Evolutionary conservation across 1,140 invertebrate genomes (phyloP), one percentile per base, ranked within the genome.

Genomic region (Diprion similis): DNA sequence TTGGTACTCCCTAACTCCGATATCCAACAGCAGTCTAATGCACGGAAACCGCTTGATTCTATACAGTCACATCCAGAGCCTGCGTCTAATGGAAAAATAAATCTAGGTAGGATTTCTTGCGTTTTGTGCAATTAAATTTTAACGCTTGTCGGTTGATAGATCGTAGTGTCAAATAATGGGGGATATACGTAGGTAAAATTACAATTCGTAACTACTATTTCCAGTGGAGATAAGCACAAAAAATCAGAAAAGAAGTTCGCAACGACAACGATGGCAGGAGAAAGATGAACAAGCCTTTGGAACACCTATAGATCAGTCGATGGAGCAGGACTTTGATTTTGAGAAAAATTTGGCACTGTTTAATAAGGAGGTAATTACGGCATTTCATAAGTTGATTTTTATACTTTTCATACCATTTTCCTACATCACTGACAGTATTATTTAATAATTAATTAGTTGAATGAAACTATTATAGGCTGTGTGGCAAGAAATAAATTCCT

Each of bases 331-430:
- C 78, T 98, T 97, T 90, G 96, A 97, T 90, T 97, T 98, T 91
- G 96, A 97, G 84, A 96, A 95, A 76, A 97, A 97, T 89, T 88
- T 97, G 18, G 95, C 95, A 11, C 87, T 98, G 37, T 97, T 97
- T 88, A 94, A 97, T 87, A 98, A 98, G 88, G 91, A 93, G 85
- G 93, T 92, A 66, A 88, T 91, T 68, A n/a, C 9, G 51, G 68
- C 8, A 46, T 37, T 37, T 71, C 46, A 37, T 71, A 37, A 24
- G 19, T 71, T 75, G 69, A 51, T 71, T 37, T 18, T 15, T 24
- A 47, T 51, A 66, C 37, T 70, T 3, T 48, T 9, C 46, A 37
- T 46, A 70, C 37, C 24, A 45, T 48, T 51, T 0, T 47, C 51
- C 68, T 24, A 15, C 66, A 24, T 6, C 24, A 48, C 15, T 37